phyloP scores from a whole-genome alignment of 1,140 invertebrate species.

The Nautilus pompilius region DNA sequence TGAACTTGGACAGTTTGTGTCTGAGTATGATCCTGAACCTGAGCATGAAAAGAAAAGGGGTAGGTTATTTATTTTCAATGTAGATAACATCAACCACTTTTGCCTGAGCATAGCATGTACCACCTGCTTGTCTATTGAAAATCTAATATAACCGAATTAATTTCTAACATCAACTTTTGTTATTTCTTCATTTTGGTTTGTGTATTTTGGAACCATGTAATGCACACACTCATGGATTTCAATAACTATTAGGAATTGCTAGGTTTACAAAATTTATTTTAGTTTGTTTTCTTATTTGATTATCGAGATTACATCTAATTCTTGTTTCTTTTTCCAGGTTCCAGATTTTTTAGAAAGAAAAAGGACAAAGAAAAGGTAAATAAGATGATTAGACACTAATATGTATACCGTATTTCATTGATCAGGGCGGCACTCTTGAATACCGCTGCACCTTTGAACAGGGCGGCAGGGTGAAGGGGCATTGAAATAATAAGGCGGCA shows the following conservation, averaged over 20 bases:
- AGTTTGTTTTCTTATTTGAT: not conserved
- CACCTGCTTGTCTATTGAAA: not conserved
- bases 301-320: not conserved
- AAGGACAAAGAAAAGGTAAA: conserved; percentile 73
- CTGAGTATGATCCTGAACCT: conserved; percentile 83
- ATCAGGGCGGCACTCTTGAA: no score
- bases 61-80: conserved; percentile 31
- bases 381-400: not conserved
- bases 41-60: conserved; percentile 62
- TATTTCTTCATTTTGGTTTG: not conserved
- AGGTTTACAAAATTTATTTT: not conserved
- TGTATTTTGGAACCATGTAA: not conserved
- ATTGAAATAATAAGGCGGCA: not conserved
- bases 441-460: no score
- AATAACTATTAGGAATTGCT: not conserved
- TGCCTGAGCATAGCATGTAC: not conserved
- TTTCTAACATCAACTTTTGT: not conserved
- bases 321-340: conserved; percentile 53
- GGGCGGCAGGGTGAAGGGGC: not conserved
- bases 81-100: not conserved
- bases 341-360: conserved; percentile 66
- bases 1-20: conserved; percentile 80
- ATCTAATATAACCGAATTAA: not conserved
- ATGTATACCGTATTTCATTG: not conserved
- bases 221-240: not conserved